Evolutionary conservation across 1,140 invertebrate species (phyloP), one percentile per base, ranked within the genome.

Genomic region (Oryctes rhinoceros): DNA sequence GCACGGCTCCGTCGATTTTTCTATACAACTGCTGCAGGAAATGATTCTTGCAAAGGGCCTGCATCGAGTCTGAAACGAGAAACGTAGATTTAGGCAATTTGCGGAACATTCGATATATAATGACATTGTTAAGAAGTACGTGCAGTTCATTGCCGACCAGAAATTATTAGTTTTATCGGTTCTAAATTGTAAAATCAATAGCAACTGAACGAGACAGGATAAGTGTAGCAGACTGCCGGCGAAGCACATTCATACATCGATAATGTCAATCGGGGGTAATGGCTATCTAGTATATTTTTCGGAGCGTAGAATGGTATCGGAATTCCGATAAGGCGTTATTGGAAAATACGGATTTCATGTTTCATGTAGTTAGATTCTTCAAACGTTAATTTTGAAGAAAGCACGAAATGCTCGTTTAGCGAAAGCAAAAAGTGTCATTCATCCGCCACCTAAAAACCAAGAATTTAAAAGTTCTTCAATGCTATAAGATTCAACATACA

Each of bases 1-100:
- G 90, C 48, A 97, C 94, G 0, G 96, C 96, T 11, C 96, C 96
- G 84, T 97, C 96, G 81, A 97, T 94, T 88, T 96, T 96, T 49
- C 95, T 90, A 88, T 97, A 96, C 82, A 96, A 90, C 81, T 95
- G 93, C 84, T 94, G 94, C 80, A 96, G 90, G 88, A 95, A 96
- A 87, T 96, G 92, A 85, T 94, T 95, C 88, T 96, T 96, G 91
- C 95, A 96, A 80, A 96, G 88, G 79, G 92, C 91, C 86, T 93
- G 92, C 92, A 96, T 95, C 83, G 95, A 93, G 91, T 95, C 95
- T 96, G 92, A n/a, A 91, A 92, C 81, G 87, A 86, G 89, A 24
- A 78, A 49, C 30, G 67, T 74, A 11, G 37, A 39, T 78, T 49
- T 78, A 59, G 4, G 30, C 47, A 37, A 53, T 78, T 78, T 78